Evolutionary conservation across 2,888 invertebrate species (phyloP).

Genomic region (Argyresthia goedartella): DNA sequence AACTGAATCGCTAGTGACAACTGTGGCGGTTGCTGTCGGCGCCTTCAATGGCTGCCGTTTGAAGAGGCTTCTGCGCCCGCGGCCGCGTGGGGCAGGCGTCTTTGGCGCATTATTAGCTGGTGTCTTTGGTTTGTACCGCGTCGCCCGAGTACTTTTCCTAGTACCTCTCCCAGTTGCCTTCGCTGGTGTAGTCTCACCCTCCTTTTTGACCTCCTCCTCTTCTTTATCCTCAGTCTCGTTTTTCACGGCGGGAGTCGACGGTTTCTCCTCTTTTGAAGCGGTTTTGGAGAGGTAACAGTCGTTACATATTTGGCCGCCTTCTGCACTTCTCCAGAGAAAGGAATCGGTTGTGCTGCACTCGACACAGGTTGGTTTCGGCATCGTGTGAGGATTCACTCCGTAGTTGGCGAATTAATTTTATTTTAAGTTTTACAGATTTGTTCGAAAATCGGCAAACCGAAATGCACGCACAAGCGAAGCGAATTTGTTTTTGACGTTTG

Average conservation of each 20-base stretch:
- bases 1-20: slow-evolving; percentile 83
- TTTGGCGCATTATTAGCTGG: slow-evolving; percentile 34
- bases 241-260: slow-evolving; percentile 28
- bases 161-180: slow-evolving; percentile 63
- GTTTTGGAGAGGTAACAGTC: slow-evolving; percentile 74
- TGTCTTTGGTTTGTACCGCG: slow-evolving; percentile 65
- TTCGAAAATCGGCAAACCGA: neutral
- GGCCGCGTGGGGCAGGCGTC: slow-evolving; percentile 71
- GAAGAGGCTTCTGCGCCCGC: slow-evolving; percentile 82
- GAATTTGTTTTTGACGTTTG: neutral
- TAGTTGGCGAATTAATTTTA: neutral
- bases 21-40: slow-evolving; percentile 83
- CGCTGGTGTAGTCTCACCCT: slow-evolving; percentile 49
- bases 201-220: slow-evolving; percentile 30
- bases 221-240: slow-evolving; percentile 42
- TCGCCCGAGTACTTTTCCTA: slow-evolving; percentile 72
- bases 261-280: slow-evolving; percentile 37
- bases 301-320: slow-evolving; percentile 82
- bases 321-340: slow-evolving; percentile 81
- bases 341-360: slow-evolving; percentile 80
- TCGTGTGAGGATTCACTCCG: slow-evolving; percentile 25
- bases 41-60: slow-evolving; percentile 86
- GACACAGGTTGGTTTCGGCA: slow-evolving; percentile 75
- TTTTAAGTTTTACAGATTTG: neutral
- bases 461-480: neutral